Conservation (phyloP, 1,140 invertebrate genomes). For the Riptortus pedestris region DNA sequence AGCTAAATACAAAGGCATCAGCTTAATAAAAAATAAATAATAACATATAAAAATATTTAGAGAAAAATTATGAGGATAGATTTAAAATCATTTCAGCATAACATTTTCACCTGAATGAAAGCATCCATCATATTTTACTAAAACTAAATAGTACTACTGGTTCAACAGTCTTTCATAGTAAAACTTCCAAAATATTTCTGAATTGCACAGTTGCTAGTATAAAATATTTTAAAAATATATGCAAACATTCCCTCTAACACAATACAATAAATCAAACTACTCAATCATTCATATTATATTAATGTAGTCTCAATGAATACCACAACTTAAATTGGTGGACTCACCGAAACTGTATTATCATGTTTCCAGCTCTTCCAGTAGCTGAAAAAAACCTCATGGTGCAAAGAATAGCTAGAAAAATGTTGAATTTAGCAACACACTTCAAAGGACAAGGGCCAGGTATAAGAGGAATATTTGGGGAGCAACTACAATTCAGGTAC, state of each 20-base stretch:
- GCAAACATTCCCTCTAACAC: too few species aligned
- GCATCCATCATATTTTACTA: too few species aligned
- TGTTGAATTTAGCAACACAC: constrained; percentile 30
- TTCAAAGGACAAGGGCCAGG: constrained; percentile 33
- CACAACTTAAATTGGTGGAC: background rate
- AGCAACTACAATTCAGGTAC: constrained; percentile 36
- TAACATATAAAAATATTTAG: background rate
- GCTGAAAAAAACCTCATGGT: constrained; percentile 32
- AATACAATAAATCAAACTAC: too few species aligned
- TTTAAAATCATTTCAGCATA: too few species aligned
- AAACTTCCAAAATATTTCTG: background rate
- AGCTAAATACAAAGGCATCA: too few species aligned
- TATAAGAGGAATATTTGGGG: constrained; percentile 23
- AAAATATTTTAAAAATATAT: background rate
- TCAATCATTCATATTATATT: too few species aligned
- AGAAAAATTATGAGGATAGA: background rate
- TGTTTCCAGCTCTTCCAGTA: constrained; percentile 34
- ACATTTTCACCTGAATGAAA: too few species aligned
- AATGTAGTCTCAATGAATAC: background rate
- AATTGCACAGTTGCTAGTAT: background rate
- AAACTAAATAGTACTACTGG: too few species aligned
- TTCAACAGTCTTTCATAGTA: background rate
- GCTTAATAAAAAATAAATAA: constrained; percentile 23
- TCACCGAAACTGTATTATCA: constrained; percentile 35
- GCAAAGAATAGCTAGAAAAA: constrained; percentile 32